phyloP scores from a whole-genome alignment of 2,113 vertebrate genomes.

The Apistogramma diplotaenia region DNA sequence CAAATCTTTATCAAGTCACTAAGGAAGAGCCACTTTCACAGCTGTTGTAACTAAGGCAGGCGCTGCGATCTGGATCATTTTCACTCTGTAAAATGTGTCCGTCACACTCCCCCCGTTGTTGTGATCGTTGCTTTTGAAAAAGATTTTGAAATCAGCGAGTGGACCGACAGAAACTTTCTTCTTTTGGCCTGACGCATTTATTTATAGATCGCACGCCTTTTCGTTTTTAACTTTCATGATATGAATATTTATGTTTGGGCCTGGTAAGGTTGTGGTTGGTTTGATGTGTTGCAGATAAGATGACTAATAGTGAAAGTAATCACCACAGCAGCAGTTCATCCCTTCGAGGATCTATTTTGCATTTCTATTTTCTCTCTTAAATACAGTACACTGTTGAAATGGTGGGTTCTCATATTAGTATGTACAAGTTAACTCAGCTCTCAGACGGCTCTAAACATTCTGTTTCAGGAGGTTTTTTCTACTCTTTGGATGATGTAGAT shows the following conservation, averaged over 20 bases:
- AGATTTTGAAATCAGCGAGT: background rate
- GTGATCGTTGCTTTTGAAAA: background rate
- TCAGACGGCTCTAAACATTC: background rate
- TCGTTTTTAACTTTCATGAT: background rate
- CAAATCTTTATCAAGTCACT: background rate
- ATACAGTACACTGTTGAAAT: background rate
- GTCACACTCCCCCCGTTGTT: background rate
- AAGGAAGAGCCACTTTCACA: background rate
- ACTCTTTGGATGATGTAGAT: background rate
- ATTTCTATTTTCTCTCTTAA: background rate
- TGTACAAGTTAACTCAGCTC: background rate
- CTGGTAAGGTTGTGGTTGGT: background rate
- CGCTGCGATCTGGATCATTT: background rate
- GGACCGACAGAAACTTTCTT: background rate
- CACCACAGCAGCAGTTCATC: fast-evolving
- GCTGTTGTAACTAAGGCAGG: background rate
- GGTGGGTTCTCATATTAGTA: background rate
- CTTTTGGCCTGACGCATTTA: background rate
- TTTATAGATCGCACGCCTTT: fast-evolving
- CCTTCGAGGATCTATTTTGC: background rate
- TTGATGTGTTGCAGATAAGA: background rate
- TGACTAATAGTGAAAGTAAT: background rate
- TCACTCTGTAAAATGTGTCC: background rate
- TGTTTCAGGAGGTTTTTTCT: background rate
- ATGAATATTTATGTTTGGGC: background rate